Evolutionary conservation across 2,797 vertebrate genomes (phyloP).

Genomic region (Mionectes olivaceus): DNA sequence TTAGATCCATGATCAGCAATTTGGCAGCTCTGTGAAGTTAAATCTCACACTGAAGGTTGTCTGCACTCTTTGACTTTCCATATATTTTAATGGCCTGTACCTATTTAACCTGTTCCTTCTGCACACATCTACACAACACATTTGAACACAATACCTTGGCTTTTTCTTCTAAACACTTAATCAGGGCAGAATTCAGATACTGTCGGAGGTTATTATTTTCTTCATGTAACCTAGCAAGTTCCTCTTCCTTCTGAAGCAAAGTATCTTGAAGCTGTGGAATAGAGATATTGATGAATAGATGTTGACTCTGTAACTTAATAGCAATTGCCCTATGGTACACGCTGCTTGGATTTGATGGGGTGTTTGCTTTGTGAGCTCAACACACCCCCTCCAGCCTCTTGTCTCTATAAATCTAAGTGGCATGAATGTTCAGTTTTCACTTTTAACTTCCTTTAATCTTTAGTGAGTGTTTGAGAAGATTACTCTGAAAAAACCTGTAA

Average conservation of each 20-base stretch:
- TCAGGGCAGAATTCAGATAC: conserved; percentile 90
- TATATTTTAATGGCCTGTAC: background rate
- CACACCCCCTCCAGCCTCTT: conserved; percentile 22
- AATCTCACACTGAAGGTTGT: background rate
- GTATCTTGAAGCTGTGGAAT: conserved; percentile 90
- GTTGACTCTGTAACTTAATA: conserved; percentile 77
- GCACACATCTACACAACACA: background rate
- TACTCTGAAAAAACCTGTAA: conserved; percentile 49
- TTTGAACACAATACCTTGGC: conserved; percentile 84
- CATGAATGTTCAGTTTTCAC: conserved; percentile 64
- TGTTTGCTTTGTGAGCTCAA: conserved; percentile 70
- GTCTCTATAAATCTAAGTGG: conserved; percentile 34
- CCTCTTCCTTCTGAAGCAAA: conserved; percentile 92
- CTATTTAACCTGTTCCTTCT: background rate
- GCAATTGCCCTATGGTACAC: conserved; percentile 35
- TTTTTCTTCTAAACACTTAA: conserved; percentile 89
- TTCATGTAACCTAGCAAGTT: conserved; percentile 90
- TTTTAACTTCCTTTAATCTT: conserved; percentile 62
- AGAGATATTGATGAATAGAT: conserved; percentile 66
- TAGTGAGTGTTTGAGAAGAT: conserved; percentile 49
- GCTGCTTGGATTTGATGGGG: conserved; percentile 47
- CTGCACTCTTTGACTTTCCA: background rate
- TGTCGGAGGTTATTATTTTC: conserved; percentile 92
- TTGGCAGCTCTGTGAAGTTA: background rate
- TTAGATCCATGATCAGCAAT: background rate